Evolutionary conservation across 2,888 invertebrate species (phyloP), one percentile per base, ranked within the genome.

Genomic region (Ochlodes sylvanus): DNA sequence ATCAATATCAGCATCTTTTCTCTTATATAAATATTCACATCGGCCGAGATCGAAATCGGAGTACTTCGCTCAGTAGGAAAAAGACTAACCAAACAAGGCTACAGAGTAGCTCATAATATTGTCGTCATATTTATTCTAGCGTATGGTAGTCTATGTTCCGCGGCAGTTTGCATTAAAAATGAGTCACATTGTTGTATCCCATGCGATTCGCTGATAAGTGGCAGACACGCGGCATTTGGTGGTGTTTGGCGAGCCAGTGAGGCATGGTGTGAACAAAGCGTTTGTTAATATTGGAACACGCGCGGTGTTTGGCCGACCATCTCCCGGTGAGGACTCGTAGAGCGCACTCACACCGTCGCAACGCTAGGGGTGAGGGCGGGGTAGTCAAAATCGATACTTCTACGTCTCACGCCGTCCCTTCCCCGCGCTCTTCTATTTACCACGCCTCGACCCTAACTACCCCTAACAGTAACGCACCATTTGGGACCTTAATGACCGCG

Each of bases 331-430:
- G 83, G 80, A 87, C 85, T 85, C 82, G 84, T 80, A 83, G 79
- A 77, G 84, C 87, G 87, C 90, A 92, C 92, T 86, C 92, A 92
- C 90, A 92, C 92, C 83, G 90, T 85, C 91, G 89, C 91, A 88
- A 78, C 81, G 82, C 74, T 84, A 77, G 89, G 90, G 89, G 89
- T 80, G 89, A 88, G 91, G 86, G 90, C 86, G 90, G 90, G 86
- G 88, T 85, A 86, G 81, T 87, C 83, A 92, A 93, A 92, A 93
- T 93, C 93, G 93, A 93, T 93, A 93, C 85, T 90, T 82, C 87
- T 86, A 85, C 91, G 89, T 87, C 89, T 89, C 90, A 84, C 79
- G 78, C 85, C 85, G 77, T 77, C 83, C 75, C 77, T 83, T 79
- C 83, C 79, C 87, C 87, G 86, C 90, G 81, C 88, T 76, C 80